Percentiles rank a stretch among this genome's conserved stretches.
Evolutionary conservation across 2,797 vertebrate genomes (phyloP).

Genomic region (Gila robusta): DNA sequence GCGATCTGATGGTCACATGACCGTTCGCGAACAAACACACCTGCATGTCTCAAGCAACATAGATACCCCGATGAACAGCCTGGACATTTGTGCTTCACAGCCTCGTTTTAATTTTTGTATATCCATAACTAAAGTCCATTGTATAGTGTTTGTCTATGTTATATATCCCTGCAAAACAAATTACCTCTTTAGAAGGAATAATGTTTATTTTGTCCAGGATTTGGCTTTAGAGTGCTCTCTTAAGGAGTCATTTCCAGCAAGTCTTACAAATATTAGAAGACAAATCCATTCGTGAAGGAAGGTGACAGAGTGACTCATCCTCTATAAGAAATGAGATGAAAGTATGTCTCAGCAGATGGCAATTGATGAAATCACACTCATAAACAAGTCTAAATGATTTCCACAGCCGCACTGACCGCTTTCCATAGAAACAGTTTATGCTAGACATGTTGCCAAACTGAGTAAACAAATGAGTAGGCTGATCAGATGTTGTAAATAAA

Average conservation of each 20-base stretch:
- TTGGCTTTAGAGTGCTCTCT: background rate
- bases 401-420: background rate
- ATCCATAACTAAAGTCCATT: background rate
- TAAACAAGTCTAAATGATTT: slow-evolving; percentile 16
- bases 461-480: background rate
- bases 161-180: background rate
- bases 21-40: slow-evolving; percentile 73
- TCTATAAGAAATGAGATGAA: background rate
- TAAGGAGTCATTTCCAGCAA: background rate
- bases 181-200: background rate
- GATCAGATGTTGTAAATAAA: slow-evolving; percentile 33
- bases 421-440: slow-evolving; percentile 6
- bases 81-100: background rate
- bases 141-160: slow-evolving; percentile 7
- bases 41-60: slow-evolving; percentile 72
- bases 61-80: slow-evolving; percentile 51
- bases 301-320: background rate
- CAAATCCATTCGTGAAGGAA: background rate
- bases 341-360: background rate
- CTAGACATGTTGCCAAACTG: slow-evolving; percentile 6
- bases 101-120: background rate
- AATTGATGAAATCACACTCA: background rate
- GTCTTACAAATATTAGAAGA: slow-evolving; percentile 5
- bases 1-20: slow-evolving; percentile 70
- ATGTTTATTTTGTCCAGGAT: background rate